Percentiles rank a stretch among this genome's conserved stretches.
Conservation (phyloP, 2,888 invertebrate genomes). For the Elysia crispata region DNA sequence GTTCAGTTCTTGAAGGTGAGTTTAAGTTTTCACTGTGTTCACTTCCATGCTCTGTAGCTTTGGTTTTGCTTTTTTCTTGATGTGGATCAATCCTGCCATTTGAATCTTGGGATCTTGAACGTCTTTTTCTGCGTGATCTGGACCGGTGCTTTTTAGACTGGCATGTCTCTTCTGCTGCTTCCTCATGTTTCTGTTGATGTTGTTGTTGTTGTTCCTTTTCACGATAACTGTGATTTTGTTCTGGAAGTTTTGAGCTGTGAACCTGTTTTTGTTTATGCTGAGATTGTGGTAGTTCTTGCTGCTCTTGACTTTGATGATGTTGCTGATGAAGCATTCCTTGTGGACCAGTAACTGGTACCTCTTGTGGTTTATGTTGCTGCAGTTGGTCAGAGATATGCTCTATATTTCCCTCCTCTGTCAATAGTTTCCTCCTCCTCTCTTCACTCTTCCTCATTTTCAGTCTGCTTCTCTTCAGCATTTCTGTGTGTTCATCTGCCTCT, state of each 20-base stretch:
- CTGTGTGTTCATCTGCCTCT: not conserved
- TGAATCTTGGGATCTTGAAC: too few relatives aligned
- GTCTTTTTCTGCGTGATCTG: too few relatives aligned
- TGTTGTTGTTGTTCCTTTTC: not conserved
- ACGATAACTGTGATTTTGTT: not conserved
- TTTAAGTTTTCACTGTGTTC: too few relatives aligned
- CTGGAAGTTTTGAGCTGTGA: too few relatives aligned
- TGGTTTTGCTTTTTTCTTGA: too few relatives aligned
- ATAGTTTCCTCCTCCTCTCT: not conserved
- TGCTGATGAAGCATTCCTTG: slow-evolving; percentile 11
- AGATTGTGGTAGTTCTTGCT: not conserved
- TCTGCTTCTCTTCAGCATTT: not conserved
- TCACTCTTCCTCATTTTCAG: not conserved
- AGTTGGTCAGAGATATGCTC: not conserved
- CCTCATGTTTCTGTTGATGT: not conserved
- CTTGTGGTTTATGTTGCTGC: not conserved
- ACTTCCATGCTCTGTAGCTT: too few relatives aligned
- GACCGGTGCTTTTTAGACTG: too few relatives aligned
- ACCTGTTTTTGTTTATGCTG: slow-evolving; percentile 5
- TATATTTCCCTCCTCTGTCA: not conserved
- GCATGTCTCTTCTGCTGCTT: too few relatives aligned
- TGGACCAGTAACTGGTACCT: not conserved
- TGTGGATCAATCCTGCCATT: too few relatives aligned
- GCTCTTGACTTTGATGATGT: slow-evolving; percentile 5
- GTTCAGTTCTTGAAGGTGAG: too few relatives aligned